A percentile compares a stretch with the other conserved stretches of the same genome.
Conservation (phyloP, 2,797 vertebrate species). For the Manis crassicaudata region DNA sequence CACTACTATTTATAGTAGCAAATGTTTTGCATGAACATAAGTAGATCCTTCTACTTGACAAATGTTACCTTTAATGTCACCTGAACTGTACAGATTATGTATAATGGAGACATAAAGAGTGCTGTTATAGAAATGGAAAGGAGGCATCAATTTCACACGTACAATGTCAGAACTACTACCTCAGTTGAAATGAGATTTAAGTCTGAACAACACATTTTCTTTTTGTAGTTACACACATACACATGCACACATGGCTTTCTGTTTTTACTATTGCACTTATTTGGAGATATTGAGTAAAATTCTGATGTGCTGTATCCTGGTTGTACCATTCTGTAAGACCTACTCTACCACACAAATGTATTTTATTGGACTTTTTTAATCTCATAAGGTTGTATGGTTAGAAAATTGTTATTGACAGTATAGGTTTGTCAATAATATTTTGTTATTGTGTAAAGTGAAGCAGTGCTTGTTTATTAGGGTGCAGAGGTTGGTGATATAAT, state of each 20-base stretch:
- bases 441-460: not conserved
- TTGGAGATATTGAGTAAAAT: not conserved
- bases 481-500: not conserved
- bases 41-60: slow-evolving; percentile 52
- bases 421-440: not conserved
- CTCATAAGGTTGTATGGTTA: not conserved
- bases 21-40: slow-evolving; percentile 55
- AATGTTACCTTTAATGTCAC: slow-evolving; percentile 62
- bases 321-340: not conserved
- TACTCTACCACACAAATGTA: not conserved
- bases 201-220: not conserved
- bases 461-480: not conserved
- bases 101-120: slow-evolving; percentile 48
- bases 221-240: not conserved
- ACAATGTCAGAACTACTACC: not conserved
- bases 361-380: not conserved
- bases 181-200: slow-evolving; percentile 38
- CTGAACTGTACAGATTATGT: slow-evolving; percentile 41
- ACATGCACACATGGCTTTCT: not conserved
- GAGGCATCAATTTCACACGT: slow-evolving; percentile 28
- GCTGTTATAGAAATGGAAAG: slow-evolving; percentile 4
- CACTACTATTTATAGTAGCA: slow-evolving; percentile 43
- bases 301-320: not conserved
- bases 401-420: not conserved
- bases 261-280: not conserved